Conservation (phyloP, 1,140 invertebrate genomes). For the Caenorhabditis briggsae region DNA sequence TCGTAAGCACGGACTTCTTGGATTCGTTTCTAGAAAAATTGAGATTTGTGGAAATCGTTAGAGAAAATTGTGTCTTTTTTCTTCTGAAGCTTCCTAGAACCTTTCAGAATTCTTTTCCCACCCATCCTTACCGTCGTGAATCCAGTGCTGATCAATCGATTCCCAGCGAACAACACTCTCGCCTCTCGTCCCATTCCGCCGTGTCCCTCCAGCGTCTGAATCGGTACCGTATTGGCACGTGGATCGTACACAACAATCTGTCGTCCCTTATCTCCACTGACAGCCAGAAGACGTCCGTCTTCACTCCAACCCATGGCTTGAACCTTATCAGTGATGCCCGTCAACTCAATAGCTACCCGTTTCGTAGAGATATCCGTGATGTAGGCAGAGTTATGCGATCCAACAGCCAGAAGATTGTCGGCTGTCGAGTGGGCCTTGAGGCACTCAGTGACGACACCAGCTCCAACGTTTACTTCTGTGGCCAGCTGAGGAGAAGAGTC, state of each 20-base stretch:
- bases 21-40: slow-evolving; percentile 66
- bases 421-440: slow-evolving; percentile 68
- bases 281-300: slow-evolving; percentile 66
- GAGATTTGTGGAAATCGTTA: no score
- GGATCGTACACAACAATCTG: slow-evolving; percentile 69
- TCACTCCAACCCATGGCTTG: slow-evolving; percentile 68
- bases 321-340: slow-evolving; percentile 61
- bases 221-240: slow-evolving; percentile 61
- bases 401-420: slow-evolving; percentile 70
- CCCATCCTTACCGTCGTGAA: slow-evolving; percentile 75
- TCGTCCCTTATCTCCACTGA: slow-evolving; percentile 70
- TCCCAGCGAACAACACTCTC: slow-evolving; percentile 78
- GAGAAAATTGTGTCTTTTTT: neutral
- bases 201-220: slow-evolving; percentile 63
- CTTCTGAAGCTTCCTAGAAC: neutral
- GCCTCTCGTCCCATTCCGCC: slow-evolving; percentile 69
- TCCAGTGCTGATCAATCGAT: slow-evolving; percentile 78
- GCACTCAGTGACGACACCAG: slow-evolving; percentile 57
- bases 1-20: slow-evolving; percentile 78
- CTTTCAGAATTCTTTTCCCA: neutral
- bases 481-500: slow-evolving; percentile 41
- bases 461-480: slow-evolving; percentile 53
- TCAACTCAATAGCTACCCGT: slow-evolving; percentile 62
- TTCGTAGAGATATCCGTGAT: slow-evolving; percentile 75
- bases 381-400: slow-evolving; percentile 70